Evolutionary conservation across 2,888 invertebrate genomes (phyloP).

Genomic region (Lasioglossum oenotherae): DNA sequence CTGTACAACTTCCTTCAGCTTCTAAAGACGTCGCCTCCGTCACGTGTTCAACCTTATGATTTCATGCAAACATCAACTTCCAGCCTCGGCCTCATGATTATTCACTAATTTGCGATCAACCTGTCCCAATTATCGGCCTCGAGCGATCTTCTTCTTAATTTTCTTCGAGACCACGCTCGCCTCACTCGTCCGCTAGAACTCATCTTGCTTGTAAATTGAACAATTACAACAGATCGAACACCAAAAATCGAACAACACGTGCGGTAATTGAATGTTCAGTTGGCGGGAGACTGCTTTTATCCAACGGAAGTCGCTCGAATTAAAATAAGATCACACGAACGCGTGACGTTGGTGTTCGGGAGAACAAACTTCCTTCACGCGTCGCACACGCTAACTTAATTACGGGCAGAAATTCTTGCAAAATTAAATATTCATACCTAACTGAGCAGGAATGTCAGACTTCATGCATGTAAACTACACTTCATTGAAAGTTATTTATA

Average conservation of each 20-base stretch:
- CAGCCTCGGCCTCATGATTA: constrained; percentile 62
- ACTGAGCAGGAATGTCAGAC: not conserved
- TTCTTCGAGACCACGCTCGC: constrained; percentile 5
- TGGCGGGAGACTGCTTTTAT: not conserved
- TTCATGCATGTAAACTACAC: not conserved
- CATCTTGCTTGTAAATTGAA: constrained; percentile 46
- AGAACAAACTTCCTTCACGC: not conserved
- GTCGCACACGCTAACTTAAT: constrained; percentile 2
- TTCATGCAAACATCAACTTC: constrained; percentile 47
- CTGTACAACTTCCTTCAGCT: constrained; percentile 44
- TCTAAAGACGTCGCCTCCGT: constrained; percentile 46
- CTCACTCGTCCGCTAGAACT: not conserved
- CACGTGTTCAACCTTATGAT: constrained; percentile 59
- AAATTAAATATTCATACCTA: not conserved
- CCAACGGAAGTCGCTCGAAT: not conserved
- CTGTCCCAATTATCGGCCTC: constrained; percentile 44
- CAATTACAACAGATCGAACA: constrained; percentile 34
- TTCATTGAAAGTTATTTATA: not conserved
- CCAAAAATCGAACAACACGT: constrained; percentile 28
- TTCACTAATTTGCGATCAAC: constrained; percentile 59
- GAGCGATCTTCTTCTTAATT: not conserved
- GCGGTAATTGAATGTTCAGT: constrained; percentile 10
- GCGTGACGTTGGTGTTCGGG: not conserved
- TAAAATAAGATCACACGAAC: not conserved
- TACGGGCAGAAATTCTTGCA: not conserved